These are phyloP conservation scores for Julus scandinavius DNA, from an alignment of 2,888 invertebrate species.

Conservation along the genomic window DNA sequence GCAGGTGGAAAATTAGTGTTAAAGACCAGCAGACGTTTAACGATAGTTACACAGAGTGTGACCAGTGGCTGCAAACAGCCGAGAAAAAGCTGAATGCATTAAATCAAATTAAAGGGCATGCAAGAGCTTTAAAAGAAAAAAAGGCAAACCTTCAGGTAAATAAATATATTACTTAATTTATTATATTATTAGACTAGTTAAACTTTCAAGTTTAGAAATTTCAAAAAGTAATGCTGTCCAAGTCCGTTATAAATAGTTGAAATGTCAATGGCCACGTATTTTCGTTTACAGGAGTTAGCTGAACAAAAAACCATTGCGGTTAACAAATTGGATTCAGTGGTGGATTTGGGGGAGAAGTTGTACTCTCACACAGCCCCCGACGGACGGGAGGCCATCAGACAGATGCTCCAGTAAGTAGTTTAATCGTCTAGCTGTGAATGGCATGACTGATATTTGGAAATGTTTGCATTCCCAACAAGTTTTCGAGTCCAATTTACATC, in stretches of 20 bases:
- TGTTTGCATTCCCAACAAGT: not conserved
- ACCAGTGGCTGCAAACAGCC: slow-evolving; percentile 79
- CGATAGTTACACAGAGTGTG: slow-evolving; percentile 77
- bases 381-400: slow-evolving; percentile 90
- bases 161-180: not conserved
- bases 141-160: slow-evolving; percentile 63
- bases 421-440: not conserved
- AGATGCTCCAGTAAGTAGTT: slow-evolving; percentile 73
- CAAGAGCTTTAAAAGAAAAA: slow-evolving; percentile 73
- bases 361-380: slow-evolving; percentile 95
- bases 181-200: not conserved
- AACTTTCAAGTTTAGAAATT: too few relatives aligned
- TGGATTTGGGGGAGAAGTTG: slow-evolving; percentile 89
- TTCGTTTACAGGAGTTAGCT: slow-evolving; percentile 77
- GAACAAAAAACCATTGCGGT: slow-evolving; percentile 84
- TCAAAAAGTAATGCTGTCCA: too few relatives aligned
- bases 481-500: not conserved
- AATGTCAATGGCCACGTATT: too few relatives aligned
- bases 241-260: too few relatives aligned
- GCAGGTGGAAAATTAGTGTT: slow-evolving; percentile 84
- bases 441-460: too few relatives aligned
- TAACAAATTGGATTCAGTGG: slow-evolving; percentile 81
- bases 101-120: slow-evolving; percentile 86
- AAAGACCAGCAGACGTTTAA: slow-evolving; percentile 87
- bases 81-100: slow-evolving; percentile 79